Percentiles rank a stretch among this genome's conserved stretches.
Evolutionary conservation across 2,113 vertebrate species (phyloP).

Genomic region (Poicephalus gulielmi): DNA sequence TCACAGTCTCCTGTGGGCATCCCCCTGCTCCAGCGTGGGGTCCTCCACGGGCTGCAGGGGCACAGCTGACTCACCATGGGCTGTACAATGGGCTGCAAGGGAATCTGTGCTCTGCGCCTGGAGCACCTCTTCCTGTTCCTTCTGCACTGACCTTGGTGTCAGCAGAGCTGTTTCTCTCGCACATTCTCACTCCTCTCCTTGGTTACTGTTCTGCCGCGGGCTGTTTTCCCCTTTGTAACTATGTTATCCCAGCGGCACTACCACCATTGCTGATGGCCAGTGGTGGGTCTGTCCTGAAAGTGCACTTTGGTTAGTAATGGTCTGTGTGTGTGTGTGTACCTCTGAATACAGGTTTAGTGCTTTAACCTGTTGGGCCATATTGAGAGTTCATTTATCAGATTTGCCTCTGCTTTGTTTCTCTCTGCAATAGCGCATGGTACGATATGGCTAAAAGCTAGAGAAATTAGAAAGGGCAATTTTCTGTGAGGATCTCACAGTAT

Average conservation of each 20-base stretch:
- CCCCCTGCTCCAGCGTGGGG: neutral
- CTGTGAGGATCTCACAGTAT: neutral
- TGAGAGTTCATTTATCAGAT: neutral
- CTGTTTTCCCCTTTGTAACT: neutral
- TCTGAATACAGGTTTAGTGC: neutral
- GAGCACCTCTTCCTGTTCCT: neutral
- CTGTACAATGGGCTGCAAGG: rapidly evolving
- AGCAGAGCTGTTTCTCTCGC: neutral
- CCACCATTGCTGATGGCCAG: neutral
- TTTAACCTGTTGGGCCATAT: neutral
- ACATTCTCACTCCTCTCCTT: neutral
- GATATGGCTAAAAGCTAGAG: neutral
- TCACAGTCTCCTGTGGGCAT: neutral
- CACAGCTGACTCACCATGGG: neutral
- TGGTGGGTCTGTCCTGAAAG: too few relatives aligned
- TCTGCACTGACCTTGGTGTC: neutral
- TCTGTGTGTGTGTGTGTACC: neutral
- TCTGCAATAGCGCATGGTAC: neutral
- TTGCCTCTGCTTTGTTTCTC: neutral
- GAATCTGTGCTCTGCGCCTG: neutral
- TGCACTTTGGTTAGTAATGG: neutral
- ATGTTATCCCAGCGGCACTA: neutral
- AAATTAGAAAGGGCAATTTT: neutral
- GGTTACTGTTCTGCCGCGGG: neutral
- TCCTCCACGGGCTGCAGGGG: neutral